A percentile compares a stretch with the other conserved stretches of the same genome.
phyloP scores from a whole-genome alignment of 2,888 invertebrate genomes.

The Spicauda simplicius region DNA sequence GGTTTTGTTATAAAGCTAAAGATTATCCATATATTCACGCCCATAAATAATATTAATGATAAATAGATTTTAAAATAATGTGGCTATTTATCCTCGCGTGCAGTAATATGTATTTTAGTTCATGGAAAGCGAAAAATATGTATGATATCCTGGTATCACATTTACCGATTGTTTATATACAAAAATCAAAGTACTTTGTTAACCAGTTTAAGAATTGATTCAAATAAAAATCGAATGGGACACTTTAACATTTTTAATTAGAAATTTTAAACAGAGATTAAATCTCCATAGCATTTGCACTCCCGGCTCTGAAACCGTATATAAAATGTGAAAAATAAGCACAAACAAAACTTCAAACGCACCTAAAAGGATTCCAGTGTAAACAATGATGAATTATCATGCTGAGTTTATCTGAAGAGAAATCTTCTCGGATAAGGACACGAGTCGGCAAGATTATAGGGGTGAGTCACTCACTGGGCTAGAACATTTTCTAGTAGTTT shows the following conservation, averaged over 20 bases:
- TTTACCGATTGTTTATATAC: no score
- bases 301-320: slow-evolving; percentile 8
- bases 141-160: no score
- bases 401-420: slow-evolving; percentile 75
- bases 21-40: not conserved
- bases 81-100: not conserved
- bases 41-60: not conserved
- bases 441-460: slow-evolving; percentile 70
- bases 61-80: not conserved
- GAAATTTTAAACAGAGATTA: not conserved
- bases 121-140: no score
- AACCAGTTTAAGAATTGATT: no score
- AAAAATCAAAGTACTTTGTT: no score
- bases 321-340: slow-evolving; percentile 42
- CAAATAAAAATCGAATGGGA: not conserved
- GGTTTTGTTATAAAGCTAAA: no score
- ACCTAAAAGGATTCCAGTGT: slow-evolving; percentile 70
- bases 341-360: slow-evolving; percentile 59
- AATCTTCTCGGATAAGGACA: slow-evolving; percentile 74
- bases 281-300: slow-evolving; percentile 1
- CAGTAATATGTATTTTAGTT: no score
- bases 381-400: slow-evolving; percentile 78
- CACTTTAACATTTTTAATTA: slow-evolving; percentile 11
- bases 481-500: no score
- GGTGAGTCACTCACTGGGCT: slow-evolving; percentile 72